Base-by-base conservation (phyloP, 2,797 vertebrate species). In the Cyprinodon diabolis region DNA sequence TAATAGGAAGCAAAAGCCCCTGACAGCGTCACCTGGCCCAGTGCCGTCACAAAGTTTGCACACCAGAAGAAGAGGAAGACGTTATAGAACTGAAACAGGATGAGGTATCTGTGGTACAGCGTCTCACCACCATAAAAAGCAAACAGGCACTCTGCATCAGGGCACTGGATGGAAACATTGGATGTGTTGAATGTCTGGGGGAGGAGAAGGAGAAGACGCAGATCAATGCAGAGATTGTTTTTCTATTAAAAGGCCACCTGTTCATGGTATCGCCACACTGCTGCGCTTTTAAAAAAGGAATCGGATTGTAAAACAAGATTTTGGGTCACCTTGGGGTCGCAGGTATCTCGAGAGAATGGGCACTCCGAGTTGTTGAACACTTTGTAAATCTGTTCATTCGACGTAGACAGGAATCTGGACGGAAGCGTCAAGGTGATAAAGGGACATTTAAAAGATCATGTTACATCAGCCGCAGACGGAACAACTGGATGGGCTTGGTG, bases 1-100 rank as follows among this genome's bases (percentile, higher is more conserved):
- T 99, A 99, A 91, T 98, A 99, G 0, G 98, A 99, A 2, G 98
- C 97, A 0, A 99, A 99, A 30, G 98, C 97, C 0, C 98, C 98
- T 0, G 97, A 95, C 74, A 99, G 86, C 0, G 98, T 98, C 78
- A 98, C 96, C 92, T 99, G 97, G n/a, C 98, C 98, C 90, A 99
- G 89, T 0, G 97, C 98, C 0, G 97, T 96, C 77, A 96, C 95
- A 1, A 99, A 99, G 93, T 99, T 99, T 86, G 94, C 95, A 0
- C 97, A 93, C 98, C 98, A 99, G 93, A 99, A 98, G 91, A 99
- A 97, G 88, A 99, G 97, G 93, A 99, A 98, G 77, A 95, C 80
- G 7, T 99, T 99, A 92, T 98, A 99, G 93, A 99, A 95, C 93
- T 99, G 98, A 68, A 99, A 94, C 68, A 94, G 51, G 75, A 97